Conservation (phyloP, 2,113 vertebrate species). For the Grammatotria lemairii region DNA sequence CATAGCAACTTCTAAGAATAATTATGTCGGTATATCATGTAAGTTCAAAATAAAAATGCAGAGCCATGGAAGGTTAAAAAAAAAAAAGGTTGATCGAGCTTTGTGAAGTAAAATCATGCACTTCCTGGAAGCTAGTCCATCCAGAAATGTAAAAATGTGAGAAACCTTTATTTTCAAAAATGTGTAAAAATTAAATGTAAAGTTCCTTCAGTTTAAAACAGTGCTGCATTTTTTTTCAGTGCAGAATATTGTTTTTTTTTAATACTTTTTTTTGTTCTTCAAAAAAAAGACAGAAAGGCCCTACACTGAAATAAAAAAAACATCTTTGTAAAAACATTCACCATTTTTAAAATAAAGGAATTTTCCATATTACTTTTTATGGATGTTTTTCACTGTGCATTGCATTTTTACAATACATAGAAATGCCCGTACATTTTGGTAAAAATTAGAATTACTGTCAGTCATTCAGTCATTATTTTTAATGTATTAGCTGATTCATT, state of each 20-base stretch:
- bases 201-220: not conserved
- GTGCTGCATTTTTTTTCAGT: not conserved
- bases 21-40: fast-evolving
- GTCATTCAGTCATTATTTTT: not conserved
- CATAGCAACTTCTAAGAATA: not conserved
- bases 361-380: not conserved
- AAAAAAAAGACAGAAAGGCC: fast-evolving
- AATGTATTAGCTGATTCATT: not conserved
- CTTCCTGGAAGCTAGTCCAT: not conserved
- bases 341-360: not conserved
- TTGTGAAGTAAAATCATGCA: not conserved
- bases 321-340: not conserved
- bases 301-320: not conserved
- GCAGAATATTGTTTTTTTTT: not conserved
- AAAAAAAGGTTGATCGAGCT: not conserved
- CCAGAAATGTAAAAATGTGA: not conserved
- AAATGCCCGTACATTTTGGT: fast-evolving
- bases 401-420: not conserved
- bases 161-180: not conserved
- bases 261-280: not conserved
- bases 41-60: not conserved
- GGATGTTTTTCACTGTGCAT: not conserved
- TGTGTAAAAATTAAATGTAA: not conserved
- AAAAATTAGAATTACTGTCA: not conserved
- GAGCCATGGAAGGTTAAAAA: not conserved